phyloP scores from a whole-genome alignment of 2,797 vertebrate genomes.

The Sciurus carolinensis region DNA sequence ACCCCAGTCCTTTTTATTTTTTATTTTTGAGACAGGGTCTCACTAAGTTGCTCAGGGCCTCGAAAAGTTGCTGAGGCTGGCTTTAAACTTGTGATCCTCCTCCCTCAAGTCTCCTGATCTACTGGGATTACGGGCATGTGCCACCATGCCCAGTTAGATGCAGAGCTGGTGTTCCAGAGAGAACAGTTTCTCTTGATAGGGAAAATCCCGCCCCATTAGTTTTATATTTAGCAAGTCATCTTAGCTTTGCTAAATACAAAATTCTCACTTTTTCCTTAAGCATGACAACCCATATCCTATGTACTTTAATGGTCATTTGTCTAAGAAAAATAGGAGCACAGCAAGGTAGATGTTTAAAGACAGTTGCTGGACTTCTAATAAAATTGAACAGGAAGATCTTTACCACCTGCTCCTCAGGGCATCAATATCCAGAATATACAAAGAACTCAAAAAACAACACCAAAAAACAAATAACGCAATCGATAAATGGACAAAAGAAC shows the following conservation, averaged over 20 bases:
- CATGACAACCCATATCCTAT: neutral
- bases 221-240: slow-evolving; percentile 43
- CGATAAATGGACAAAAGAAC: too few relatives aligned
- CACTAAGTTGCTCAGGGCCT: too few relatives aligned
- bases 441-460: too few relatives aligned
- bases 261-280: slow-evolving; percentile 9
- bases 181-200: neutral
- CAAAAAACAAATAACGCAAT: too few relatives aligned
- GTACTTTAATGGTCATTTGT: slow-evolving; percentile 14
- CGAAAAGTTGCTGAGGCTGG: too few relatives aligned
- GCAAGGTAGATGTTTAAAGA: slow-evolving; percentile 12
- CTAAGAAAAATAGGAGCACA: slow-evolving; percentile 7
- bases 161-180: neutral
- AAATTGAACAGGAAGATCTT: neutral
- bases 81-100: too few relatives aligned
- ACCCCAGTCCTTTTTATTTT: too few relatives aligned
- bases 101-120: too few relatives aligned
- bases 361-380: neutral
- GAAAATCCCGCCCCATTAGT: slow-evolving; percentile 13
- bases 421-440: too few relatives aligned
- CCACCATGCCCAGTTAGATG: neutral
- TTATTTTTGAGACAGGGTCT: too few relatives aligned
- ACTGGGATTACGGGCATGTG: too few relatives aligned
- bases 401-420: too few relatives aligned
- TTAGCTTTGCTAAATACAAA: slow-evolving; percentile 53